Evolutionary conservation across 2,113 vertebrate species (phyloP), one percentile per base, ranked within the genome.

Genomic region (Psittacus erithacus): DNA sequence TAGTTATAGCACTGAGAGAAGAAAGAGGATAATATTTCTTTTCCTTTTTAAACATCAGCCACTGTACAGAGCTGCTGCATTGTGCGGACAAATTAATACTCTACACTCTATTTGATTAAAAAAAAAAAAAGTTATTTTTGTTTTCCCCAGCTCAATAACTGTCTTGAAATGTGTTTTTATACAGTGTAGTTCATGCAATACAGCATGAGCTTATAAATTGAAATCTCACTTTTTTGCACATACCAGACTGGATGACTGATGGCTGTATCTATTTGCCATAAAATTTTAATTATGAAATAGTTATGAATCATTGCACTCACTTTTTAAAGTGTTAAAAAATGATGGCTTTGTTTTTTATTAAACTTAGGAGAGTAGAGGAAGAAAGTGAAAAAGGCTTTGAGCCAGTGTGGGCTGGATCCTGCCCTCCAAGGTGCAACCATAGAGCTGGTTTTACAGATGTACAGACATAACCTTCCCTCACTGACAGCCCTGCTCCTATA

Each of bases 251-350:
- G 65, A 11, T 95, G 90, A 93, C 71, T 90, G 92, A 92, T 96
- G 63, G 75, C 75, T 68, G 52, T 39, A 76, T 62, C 85, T 38
- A 80, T 70, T 93, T 95, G 91, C 81, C 86, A 57, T 87, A 77
- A 88, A 88, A 88, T 92, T 83, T 90, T 91, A 94, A 93, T 94
- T 92, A 88, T 70, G 77, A 80, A 75, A 75, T 82, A 89, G 82
- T 86, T 91, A 67, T 80, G 55, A 76, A 86, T 88, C 84, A 47
- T 70, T 29, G 79, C 49, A 8, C 41, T 44, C 0, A 7, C 92
- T 90, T 95, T 60, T 65, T 50, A 38, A 92, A 76, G 53, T 46
- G 73, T 88, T 74, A 53, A 63, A 80, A 94, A 76, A 39, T 16
- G 69, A 31, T 18, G 50, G 68, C 31, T 69, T 77, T 88, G 86